Conservation (phyloP, 2,888 invertebrate species). For the Archips crataeganus region DNA sequence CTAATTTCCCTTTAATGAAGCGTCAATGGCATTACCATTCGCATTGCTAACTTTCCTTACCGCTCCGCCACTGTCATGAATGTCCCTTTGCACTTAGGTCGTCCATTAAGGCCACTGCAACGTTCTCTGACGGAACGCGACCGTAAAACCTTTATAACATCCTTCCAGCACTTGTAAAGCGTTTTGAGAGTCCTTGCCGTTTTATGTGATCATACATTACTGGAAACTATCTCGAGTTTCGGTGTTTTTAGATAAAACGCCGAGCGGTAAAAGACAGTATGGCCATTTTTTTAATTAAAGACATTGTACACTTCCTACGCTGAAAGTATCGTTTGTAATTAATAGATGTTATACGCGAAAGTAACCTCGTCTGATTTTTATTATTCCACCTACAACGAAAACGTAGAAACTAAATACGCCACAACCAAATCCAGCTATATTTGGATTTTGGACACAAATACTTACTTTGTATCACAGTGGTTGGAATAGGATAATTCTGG, state of each 20-base stretch:
- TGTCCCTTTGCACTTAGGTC: conserved; percentile 84
- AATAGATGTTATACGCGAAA: no score
- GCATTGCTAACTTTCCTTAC: conserved; percentile 63
- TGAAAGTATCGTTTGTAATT: neutral
- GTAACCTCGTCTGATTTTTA: neutral
- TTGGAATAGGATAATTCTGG: neutral
- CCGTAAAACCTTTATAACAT: conserved; percentile 85
- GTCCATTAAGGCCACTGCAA: conserved; percentile 83
- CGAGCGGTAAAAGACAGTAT: neutral
- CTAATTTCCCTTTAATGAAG: conserved; percentile 59
- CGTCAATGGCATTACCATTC: conserved; percentile 60
- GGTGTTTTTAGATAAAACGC: neutral
- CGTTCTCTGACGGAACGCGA: conserved; percentile 81
- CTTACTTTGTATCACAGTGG: neutral
- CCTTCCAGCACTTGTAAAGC: conserved; percentile 85
- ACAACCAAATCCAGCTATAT: neutral
- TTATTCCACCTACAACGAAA: neutral
- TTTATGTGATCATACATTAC: conserved; percentile 76
- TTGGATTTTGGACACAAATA: neutral
- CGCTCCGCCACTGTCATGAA: conserved; percentile 69
- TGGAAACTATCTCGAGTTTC: conserved; percentile 58
- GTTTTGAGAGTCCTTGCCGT: conserved; percentile 77
- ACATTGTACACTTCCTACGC: neutral
- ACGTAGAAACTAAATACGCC: neutral
- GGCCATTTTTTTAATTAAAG: neutral